phyloP scores from a whole-genome alignment of 2,888 invertebrate species.

The Lasioglossum morio region DNA sequence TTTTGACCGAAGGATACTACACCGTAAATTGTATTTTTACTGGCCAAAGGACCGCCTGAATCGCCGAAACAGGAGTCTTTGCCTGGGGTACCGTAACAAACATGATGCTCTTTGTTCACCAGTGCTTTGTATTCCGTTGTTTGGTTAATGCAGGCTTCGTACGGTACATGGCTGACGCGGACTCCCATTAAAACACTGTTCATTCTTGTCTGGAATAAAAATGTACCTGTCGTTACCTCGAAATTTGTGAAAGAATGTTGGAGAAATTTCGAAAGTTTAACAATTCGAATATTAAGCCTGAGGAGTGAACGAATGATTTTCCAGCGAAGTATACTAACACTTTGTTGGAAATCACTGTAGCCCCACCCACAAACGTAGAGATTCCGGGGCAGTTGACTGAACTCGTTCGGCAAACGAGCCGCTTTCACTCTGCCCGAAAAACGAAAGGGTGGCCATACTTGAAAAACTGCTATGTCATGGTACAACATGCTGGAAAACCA shows the following conservation, averaged over 20 bases:
- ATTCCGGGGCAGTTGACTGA: constrained; percentile 40
- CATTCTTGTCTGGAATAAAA: constrained; percentile 12
- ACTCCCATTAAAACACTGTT: constrained; percentile 51
- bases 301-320: neutral
- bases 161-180: constrained; percentile 47
- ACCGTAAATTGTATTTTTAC: constrained; percentile 66
- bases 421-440: constrained; percentile 64
- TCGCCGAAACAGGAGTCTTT: constrained; percentile 74
- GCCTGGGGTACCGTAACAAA: constrained; percentile 69
- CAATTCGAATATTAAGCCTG: neutral
- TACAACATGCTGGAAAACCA: constrained; percentile 13
- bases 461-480: constrained; percentile 71
- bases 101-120: constrained; percentile 60
- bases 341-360: constrained; percentile 23
- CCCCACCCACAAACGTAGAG: constrained; percentile 75
- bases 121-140: constrained; percentile 45
- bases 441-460: constrained; percentile 65
- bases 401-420: constrained; percentile 60
- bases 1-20: constrained; percentile 74
- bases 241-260: neutral
- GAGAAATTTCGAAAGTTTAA: neutral
- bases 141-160: constrained; percentile 56
- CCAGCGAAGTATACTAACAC: neutral
- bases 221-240: neutral
- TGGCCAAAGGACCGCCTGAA: constrained; percentile 75